Evolutionary conservation across 2,113 vertebrate genomes (phyloP), one percentile per base, ranked within the genome.

Genomic region (Callipepla californica): DNA sequence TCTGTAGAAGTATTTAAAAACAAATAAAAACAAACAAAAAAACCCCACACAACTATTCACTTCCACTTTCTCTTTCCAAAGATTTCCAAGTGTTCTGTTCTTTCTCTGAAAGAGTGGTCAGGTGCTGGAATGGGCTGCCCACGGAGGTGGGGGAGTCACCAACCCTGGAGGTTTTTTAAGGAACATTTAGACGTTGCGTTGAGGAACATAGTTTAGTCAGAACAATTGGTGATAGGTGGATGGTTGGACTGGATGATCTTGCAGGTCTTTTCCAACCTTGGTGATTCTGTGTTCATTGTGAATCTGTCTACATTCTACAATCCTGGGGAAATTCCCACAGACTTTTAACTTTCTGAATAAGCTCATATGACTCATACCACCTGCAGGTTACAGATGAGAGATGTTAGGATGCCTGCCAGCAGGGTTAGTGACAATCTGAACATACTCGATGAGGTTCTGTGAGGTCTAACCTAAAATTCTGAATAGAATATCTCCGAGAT

Each of bases 301-400:
- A 14, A 80, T 87, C 36, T 65, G 50, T 55, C 66, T 65, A 9
- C 11, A 11, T 91, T 94, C 74, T 62, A 6, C 7, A 6, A 91
- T 94, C n/a, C 51, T 70, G 53, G 55, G 79, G 82, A 90, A 93
- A 80, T 83, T 89, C 75, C 42, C 63, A 42, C 26, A 36, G 51
- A 50, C 69, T 42, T 68, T 73, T 70, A 16, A 63, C 18, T 83
- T 93, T 57, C 74, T 74, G 47, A 80, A 42, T 63, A 47, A 90
- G 28, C 19, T 94, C 1, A 1, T 20, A 4, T 91, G 79, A 82
- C 85, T 94, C 79, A 19, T 22, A 73, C 23, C 44, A 76, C 45
- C 70, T 90, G 84, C 67, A 81, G 63, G 53, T 59, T 91, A 68
- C 0, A 4, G 40, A n/a, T 73, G 75, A 58, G 66, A 84, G 59